Conservation (phyloP, 2,888 invertebrate genomes). For the Campaea margaritaria region DNA sequence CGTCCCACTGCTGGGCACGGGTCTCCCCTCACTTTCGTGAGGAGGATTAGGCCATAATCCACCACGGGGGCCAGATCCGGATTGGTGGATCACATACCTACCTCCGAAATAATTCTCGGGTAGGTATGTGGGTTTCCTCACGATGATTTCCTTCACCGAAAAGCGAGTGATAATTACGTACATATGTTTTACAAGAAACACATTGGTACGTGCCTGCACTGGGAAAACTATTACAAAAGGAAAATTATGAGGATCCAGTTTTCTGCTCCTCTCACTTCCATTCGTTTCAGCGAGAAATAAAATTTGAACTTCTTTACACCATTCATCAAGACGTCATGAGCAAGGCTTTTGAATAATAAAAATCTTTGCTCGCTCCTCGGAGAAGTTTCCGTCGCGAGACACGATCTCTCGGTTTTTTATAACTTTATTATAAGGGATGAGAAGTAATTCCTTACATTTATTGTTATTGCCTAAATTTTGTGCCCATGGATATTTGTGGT, state of each 20-base stretch:
- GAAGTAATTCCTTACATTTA: conserved; percentile 60
- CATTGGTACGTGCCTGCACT: too few species aligned
- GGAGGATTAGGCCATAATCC: too few species aligned
- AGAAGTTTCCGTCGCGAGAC: conserved; percentile 33
- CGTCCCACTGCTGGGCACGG: too few species aligned
- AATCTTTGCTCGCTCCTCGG: conserved; percentile 55
- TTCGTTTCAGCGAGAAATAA: conserved; percentile 70
- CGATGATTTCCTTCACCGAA: too few species aligned
- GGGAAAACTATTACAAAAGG: too few species aligned
- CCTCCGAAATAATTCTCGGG: too few species aligned
- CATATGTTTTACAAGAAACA: too few species aligned
- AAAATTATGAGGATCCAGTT: conserved; percentile 13
- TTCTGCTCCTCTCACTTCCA: conserved; percentile 46
- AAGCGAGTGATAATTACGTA: too few species aligned
- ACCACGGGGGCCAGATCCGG: too few species aligned
- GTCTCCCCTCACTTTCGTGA: too few species aligned
- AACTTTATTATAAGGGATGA: conserved; percentile 55
- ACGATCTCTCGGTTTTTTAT: conserved; percentile 38
- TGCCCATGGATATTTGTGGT: conserved; percentile 47
- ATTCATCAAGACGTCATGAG: conserved; percentile 79
- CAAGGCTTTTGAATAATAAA: conserved; percentile 81
- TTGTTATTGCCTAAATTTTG: conserved; percentile 56
- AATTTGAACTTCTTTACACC: conserved; percentile 76
- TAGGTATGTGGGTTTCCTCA: too few species aligned
- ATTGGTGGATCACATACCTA: too few species aligned